Percentiles rank a stretch among this genome's conserved stretches.
Conservation (phyloP, 2,797 vertebrate genomes). For the Crenichthys baileyi region DNA sequence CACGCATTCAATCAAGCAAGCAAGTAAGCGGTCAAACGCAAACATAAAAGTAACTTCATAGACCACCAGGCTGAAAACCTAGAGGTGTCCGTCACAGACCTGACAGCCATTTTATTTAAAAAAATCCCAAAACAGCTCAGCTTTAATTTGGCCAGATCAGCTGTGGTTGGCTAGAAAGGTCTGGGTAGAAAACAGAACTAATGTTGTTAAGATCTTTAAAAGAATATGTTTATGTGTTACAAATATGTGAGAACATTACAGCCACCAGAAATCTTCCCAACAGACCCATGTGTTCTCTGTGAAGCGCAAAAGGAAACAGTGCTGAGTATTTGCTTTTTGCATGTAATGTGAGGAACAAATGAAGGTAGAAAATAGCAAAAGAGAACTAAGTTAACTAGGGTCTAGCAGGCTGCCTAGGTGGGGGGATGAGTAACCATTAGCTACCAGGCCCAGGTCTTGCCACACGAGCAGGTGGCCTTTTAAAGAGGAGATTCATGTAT, state of each 20-base stretch:
- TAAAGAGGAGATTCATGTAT: background rate
- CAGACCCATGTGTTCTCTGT: too few species aligned
- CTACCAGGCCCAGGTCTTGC: background rate
- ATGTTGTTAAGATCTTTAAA: background rate
- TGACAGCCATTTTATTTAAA: background rate
- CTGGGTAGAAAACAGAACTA: background rate
- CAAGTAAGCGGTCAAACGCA: too few species aligned
- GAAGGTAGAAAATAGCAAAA: background rate
- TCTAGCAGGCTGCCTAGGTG: background rate
- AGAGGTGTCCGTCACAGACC: background rate
- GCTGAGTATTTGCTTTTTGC: background rate
- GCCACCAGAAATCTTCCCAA: background rate
- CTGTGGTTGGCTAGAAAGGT: too few species aligned
- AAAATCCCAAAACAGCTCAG: background rate
- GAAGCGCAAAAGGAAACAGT: background rate
- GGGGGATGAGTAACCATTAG: too few species aligned
- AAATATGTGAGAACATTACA: background rate
- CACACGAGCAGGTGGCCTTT: too few species aligned
- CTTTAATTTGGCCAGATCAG: too few species aligned
- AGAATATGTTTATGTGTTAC: background rate
- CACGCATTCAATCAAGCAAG: too few species aligned
- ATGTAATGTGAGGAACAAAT: background rate
- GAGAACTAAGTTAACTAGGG: background rate
- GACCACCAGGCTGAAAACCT: too few species aligned
- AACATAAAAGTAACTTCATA: too few species aligned